Evolutionary conservation across 2,113 vertebrate genomes (phyloP).

Genomic region (Indicator maculatus): DNA sequence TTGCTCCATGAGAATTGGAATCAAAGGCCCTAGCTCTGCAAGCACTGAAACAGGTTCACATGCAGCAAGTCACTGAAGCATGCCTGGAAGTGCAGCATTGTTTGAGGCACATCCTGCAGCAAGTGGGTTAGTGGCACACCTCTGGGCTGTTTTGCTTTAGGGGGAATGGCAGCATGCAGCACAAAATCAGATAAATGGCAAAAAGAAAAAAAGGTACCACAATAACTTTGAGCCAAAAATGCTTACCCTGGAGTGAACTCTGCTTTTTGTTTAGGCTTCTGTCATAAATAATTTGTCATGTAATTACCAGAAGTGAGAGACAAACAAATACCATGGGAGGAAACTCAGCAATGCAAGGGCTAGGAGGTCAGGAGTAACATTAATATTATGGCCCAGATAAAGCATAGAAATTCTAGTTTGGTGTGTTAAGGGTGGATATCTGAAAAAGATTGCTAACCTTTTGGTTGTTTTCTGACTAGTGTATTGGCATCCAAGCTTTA

Average conservation of each 20-base stretch:
- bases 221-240: neutral
- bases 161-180: neutral
- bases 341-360: neutral
- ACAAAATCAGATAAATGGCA: neutral
- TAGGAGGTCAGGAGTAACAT: neutral
- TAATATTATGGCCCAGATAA: neutral
- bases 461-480: neutral
- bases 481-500: neutral
- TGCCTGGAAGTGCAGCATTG: neutral
- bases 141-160: neutral
- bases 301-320: neutral
- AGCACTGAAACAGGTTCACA: neutral
- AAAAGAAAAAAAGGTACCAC: neutral
- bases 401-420: neutral
- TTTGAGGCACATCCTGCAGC: neutral
- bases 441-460: neutral
- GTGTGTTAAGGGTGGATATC: neutral
- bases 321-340: neutral
- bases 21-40: conserved; percentile 24
- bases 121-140: neutral
- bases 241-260: neutral
- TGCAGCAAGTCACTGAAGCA: neutral
- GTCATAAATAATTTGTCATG: neutral
- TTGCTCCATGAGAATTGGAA: neutral
- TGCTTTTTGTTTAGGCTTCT: neutral